Percentiles rank a stretch among this genome's conserved stretches.
Conservation (phyloP, 2,113 vertebrate species). For the Rhinichthys klamathensis region DNA sequence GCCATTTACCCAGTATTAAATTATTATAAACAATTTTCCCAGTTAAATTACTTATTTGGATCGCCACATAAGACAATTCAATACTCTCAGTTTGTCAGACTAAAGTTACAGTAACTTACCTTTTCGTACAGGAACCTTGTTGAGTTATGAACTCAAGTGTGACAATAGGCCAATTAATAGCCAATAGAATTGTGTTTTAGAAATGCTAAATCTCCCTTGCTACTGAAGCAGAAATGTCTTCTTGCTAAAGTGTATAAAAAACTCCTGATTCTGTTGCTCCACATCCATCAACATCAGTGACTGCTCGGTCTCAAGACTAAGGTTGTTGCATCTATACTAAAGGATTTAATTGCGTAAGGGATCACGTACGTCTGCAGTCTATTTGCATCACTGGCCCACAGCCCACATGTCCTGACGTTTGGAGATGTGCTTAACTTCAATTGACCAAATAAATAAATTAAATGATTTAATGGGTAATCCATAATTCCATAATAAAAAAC, state of each 20-base stretch:
- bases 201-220: background rate
- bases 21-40: background rate
- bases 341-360: conserved; percentile 32
- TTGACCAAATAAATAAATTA: background rate
- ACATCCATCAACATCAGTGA: background rate
- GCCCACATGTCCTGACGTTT: background rate
- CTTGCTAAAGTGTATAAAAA: background rate
- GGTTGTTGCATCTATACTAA: conserved; percentile 22
- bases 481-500: background rate
- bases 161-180: background rate
- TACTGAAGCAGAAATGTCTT: background rate
- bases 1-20: background rate
- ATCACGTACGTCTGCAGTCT: conserved; percentile 60
- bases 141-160: background rate
- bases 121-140: background rate
- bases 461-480: background rate
- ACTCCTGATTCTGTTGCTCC: background rate
- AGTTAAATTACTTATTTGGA: background rate
- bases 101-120: conserved; percentile 25
- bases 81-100: background rate
- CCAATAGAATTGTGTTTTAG: background rate
- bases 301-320: background rate
- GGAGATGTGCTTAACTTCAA: background rate
- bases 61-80: background rate
- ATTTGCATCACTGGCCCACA: conserved; percentile 71